Evolutionary conservation across 2,888 invertebrate species (phyloP), one percentile per base, ranked within the genome.

Genomic region (Tinea trinotella): DNA sequence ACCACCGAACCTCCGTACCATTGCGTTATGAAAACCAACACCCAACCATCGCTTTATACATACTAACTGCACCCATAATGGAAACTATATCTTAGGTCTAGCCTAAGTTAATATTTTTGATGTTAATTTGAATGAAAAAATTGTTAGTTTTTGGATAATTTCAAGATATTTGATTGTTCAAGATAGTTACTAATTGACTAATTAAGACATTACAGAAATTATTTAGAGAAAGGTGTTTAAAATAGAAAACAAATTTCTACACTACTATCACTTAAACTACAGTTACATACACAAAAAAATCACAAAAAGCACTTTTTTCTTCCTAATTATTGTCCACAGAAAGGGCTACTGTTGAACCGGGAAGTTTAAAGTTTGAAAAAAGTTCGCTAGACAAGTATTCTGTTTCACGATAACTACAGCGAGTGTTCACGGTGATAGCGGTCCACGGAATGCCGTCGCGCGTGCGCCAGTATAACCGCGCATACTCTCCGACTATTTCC

Each of bases 361-460:
- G 40, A 40, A 40, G n/a, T n/a, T n/a, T n/a, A n/a, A 40, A 40
- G 13, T 40, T 40, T 40, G 13, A 2, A 15, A n/a, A n/a, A 40
- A 40, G 13, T 40, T 40, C 40, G 40, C 40, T 15, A 15, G 4
- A 40, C 12, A 40, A 12, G 40, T 12, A 40, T 40, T n/a, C 7
- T 54, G 61, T 56, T 57, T 58, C 57, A 56, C 55, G 54, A 58
- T 60, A 61, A 6, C 7, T 13, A 18, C 58, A 69, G 67, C 75
- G 80, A 73, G 77, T 74, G 70, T 62, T 67, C 77, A 67, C 71
- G 69, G 64, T 73, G 75, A 65, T 67, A 54, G 68, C 74, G 69
- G 60, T 67, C 62, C 65, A 62, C 71, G 66, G 71, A 82, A 73
- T 85, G 85, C 56, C 74, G 71, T 70, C 82, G 84, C 85, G 85